Evolutionary conservation across 1,140 invertebrate genomes (phyloP), one percentile per base, ranked within the genome.

Genomic region (Himalopsyche phryganea): DNA sequence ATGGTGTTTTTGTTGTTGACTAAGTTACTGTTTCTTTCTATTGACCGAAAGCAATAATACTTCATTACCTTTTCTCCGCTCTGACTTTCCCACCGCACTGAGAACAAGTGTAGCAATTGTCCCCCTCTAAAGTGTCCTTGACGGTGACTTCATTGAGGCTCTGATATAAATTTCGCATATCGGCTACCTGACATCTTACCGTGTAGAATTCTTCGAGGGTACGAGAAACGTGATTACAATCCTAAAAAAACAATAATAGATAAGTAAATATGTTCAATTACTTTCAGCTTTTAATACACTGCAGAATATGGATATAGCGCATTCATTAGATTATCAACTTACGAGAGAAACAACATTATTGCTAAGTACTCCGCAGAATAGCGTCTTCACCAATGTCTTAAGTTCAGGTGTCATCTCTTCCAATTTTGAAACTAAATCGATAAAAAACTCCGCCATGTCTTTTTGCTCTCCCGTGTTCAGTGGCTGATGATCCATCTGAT

Each of bases 391-490:
- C 36, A 96, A 76, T 50, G 86, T 87, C 75, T 96, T 96, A 41
- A 97, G 71, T 57, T 94, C 88, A 0, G 90, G 88, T 0, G 92
- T 92, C 92, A 96, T 97, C 74, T 97, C 94, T 74, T 98, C 95
- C 1, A 97, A 71, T 71, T 97, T 98, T 5, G 91, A 94, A 6
- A 98, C 94, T 1, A 97, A 82, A 77, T 98, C 94, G 38, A 95
- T 97, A 67, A 97, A 97, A 75, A 97, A 97, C 74, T 98, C 95
- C 0, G 94, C 94, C 95, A 98, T 98, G 68, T 98, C 95, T 70
- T 97, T 97, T 71, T 97, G 95, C 72, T 98, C 95, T 0, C 92
- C 93, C 0, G 94, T 97, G 71, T 98, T 98, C 2, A 97, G 75
- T 0, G 92, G 92, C 69, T 96, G 92, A 68, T 94, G 90, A 69